Conservation (phyloP, 1,140 invertebrate genomes). For the Eubasilissa regina region DNA sequence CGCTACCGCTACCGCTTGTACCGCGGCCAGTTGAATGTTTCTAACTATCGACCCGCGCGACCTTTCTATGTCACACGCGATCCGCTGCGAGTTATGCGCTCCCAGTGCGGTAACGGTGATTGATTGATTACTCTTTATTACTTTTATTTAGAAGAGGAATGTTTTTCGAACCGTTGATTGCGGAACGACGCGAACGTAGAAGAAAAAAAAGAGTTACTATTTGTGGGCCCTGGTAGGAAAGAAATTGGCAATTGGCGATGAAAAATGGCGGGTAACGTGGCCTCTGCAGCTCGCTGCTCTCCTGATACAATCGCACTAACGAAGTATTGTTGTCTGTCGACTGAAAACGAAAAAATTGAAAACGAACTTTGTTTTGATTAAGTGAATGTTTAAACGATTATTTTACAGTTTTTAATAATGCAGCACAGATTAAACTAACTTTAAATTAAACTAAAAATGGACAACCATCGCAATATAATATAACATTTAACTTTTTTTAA, state of each 20-base stretch:
- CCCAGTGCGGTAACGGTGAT: conserved; percentile 27
- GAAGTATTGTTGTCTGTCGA: conserved; percentile 6
- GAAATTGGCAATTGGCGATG: conserved; percentile 6
- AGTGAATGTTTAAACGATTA: no score
- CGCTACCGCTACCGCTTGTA: neutral
- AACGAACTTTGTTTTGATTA: no score
- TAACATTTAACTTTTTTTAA: no score
- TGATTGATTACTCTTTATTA: conserved; percentile 16
- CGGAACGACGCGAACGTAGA: neutral
- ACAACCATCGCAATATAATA: no score
- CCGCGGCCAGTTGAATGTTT: neutral
- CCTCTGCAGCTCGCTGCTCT: conserved; percentile 13
- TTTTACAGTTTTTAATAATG: no score
- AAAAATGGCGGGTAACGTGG: neutral
- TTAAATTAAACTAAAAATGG: no score
- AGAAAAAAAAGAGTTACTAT: neutral
- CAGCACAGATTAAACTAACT: no score
- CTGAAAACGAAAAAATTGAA: no score
- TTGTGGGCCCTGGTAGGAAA: neutral
- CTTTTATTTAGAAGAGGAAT: neutral
- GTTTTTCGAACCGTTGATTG: conserved; percentile 8
- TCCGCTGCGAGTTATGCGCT: conserved; percentile 29
- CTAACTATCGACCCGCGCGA: conserved; percentile 30
- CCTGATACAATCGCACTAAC: conserved; percentile 20
- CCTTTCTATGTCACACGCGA: conserved; percentile 31